These are phyloP conservation scores for Drosophila heteroneura DNA, from an alignment of 2,888 invertebrate genomes.

Conservation along the genomic window DNA sequence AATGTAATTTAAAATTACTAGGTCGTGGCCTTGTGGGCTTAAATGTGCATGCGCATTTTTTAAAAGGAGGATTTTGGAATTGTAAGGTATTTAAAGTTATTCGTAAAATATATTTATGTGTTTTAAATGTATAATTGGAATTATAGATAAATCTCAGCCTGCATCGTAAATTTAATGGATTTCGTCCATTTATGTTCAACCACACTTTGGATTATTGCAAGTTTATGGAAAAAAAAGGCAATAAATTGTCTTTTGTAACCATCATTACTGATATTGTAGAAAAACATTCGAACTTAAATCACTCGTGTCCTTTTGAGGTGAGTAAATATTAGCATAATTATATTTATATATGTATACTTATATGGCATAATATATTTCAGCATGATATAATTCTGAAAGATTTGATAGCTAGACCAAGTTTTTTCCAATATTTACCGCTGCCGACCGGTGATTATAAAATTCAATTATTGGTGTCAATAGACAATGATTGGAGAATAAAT, in stretches of 20 bases:
- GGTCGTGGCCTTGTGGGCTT: constrained; percentile 22
- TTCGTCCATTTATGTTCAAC: constrained; percentile 45
- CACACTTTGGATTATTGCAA: constrained; percentile 31
- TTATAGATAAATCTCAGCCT: constrained; percentile 34
- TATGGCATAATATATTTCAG: constrained; percentile 3
- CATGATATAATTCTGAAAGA: constrained; percentile 14
- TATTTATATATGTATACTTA: background rate
- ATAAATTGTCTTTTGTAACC: constrained; percentile 9
- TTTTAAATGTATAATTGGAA: background rate
- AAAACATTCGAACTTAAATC: constrained; percentile 19
- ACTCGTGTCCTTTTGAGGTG: constrained; percentile 21
- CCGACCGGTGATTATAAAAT: background rate
- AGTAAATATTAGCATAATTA: background rate
- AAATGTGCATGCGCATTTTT: constrained; percentile 1
- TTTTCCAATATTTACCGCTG: background rate
- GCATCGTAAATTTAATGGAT: constrained; percentile 37
- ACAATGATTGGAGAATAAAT: fast-evolving
- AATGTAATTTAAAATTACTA: constrained; percentile 18
- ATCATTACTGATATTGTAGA: background rate
- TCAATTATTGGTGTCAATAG: fast-evolving
- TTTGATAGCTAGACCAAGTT: background rate
- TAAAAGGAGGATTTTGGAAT: constrained; percentile 4
- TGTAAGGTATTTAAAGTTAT: constrained; percentile 13
- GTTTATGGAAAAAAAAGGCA: background rate
- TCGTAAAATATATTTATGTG: background rate